phyloP scores from a whole-genome alignment of 2,797 vertebrate genomes.

The Ammospiza maritima region DNA sequence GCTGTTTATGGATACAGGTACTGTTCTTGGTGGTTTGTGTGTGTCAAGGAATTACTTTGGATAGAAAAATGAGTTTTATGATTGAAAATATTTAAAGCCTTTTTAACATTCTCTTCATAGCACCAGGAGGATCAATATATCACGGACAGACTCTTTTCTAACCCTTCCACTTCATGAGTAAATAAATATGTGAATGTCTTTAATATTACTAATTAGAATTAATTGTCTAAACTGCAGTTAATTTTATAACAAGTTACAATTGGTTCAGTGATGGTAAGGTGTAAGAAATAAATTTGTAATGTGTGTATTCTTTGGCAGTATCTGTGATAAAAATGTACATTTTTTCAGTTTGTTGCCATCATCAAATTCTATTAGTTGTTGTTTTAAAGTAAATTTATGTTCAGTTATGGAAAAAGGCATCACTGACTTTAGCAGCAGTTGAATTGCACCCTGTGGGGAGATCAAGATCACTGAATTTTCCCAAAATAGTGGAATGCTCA shows the following conservation, averaged over 20 bases:
- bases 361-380: background rate
- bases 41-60: background rate
- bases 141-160: background rate
- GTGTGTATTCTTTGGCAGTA: background rate
- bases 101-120: slow-evolving; percentile 24
- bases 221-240: slow-evolving; percentile 51
- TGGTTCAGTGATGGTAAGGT: background rate
- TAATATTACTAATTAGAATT: slow-evolving; percentile 68
- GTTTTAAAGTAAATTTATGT: background rate
- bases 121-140: background rate
- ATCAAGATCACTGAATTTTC: background rate
- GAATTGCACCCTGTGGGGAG: background rate
- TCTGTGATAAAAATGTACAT: background rate
- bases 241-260: slow-evolving; percentile 31
- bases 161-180: slow-evolving; percentile 44
- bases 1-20: slow-evolving; percentile 30
- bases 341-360: background rate
- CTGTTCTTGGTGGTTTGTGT: background rate
- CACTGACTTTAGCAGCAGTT: background rate
- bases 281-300: background rate
- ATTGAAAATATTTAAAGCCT: background rate
- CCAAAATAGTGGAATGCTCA: background rate
- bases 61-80: background rate
- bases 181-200: slow-evolving; percentile 57
- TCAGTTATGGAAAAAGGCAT: background rate